These are phyloP conservation scores for Peromyscus polionotus DNA, from an alignment of 2,113 vertebrate species.

Conservation along the genomic window DNA sequence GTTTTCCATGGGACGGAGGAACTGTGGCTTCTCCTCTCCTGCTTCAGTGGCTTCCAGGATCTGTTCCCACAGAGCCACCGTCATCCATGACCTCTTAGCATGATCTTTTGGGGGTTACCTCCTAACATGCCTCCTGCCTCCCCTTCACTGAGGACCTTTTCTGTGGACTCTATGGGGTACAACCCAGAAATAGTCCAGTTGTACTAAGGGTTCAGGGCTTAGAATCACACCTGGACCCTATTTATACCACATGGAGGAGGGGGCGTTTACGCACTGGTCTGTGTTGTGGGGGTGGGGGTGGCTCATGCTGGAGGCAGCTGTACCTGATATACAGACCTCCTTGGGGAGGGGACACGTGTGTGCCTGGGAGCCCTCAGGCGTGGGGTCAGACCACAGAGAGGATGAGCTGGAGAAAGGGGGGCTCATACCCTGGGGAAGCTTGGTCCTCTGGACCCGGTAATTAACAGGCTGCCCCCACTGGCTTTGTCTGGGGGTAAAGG, in stretches of 20 bases:
- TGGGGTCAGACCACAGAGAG: not conserved
- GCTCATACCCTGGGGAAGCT: fast-evolving
- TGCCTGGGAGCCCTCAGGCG: not conserved
- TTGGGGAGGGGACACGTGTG: not conserved
- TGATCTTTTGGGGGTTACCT: not conserved
- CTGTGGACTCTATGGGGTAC: not conserved
- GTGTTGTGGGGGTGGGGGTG: not conserved
- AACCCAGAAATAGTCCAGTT: constrained; percentile 65
- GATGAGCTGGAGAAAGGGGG: not conserved
- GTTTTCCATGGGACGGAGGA: not conserved
- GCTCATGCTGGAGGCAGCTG: not conserved
- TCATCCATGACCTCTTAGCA: not conserved
- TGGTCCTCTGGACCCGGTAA: not conserved
- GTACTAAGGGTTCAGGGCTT: constrained; percentile 42
- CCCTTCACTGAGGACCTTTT: not conserved
- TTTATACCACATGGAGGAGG: constrained; percentile 47
- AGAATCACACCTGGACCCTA: constrained; percentile 26
- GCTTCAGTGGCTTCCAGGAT: not conserved
- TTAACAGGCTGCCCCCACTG: not conserved
- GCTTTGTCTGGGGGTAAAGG: not conserved
- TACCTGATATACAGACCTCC: not conserved
- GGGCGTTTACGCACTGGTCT: not conserved
- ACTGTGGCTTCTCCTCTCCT: not conserved
- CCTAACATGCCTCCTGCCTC: not conserved
- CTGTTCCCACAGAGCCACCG: not conserved